Conservation (phyloP, 2,888 invertebrate species). For the Caenorhabditis angaria region DNA sequence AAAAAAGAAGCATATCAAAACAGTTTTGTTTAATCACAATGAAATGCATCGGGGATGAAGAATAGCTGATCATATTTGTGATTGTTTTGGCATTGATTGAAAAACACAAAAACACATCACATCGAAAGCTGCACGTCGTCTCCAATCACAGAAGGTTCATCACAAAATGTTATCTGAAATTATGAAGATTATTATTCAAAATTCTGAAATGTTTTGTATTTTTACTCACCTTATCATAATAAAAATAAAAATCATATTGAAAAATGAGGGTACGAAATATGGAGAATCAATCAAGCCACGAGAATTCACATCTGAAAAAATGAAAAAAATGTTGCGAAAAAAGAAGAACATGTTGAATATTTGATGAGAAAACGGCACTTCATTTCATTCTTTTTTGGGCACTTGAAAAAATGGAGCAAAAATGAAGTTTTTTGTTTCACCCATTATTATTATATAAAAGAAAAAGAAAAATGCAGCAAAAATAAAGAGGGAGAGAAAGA, state of each 20-base stretch:
- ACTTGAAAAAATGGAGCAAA: not conserved
- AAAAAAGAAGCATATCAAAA: constrained; percentile 24
- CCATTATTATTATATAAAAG: not conserved
- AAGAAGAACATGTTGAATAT: constrained; percentile 26
- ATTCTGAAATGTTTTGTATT: no score
- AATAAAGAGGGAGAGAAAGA: not conserved
- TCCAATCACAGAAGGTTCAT: constrained; percentile 57
- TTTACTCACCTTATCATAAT: not conserved
- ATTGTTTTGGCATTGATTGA: not conserved
- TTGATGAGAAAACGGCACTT: constrained; percentile 17
- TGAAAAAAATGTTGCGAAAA: constrained; percentile 10
- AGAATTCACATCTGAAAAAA: constrained; percentile 6
- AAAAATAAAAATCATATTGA: not conserved
- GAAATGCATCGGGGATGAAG: constrained; percentile 50
- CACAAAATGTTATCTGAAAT: constrained; percentile 35
- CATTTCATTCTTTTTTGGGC: not conserved
- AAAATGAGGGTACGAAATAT: not conserved
- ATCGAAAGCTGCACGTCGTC: constrained; percentile 54
- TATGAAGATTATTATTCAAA: not conserved
- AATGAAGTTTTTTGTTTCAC: not conserved
- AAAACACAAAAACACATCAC: constrained; percentile 2
- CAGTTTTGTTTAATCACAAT: constrained; percentile 49
- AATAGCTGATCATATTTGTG: constrained; percentile 35
- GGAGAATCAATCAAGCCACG: not conserved
- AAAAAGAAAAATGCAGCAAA: not conserved